Evolutionary conservation across 2,797 vertebrate species (phyloP), one percentile per base, ranked within the genome.

Genomic region (Hemitrygon akajei): DNA sequence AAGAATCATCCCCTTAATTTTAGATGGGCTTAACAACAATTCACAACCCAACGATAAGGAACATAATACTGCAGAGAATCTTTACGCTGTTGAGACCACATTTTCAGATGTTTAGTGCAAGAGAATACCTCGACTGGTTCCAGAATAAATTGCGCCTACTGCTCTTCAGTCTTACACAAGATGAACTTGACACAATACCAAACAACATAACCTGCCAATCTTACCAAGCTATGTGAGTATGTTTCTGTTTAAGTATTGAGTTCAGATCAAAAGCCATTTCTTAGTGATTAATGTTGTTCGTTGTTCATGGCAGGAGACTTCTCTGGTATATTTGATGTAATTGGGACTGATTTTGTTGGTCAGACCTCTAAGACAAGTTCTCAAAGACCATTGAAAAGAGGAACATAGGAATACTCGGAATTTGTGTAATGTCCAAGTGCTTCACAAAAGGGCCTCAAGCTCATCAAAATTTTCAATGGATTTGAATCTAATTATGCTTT

Each of bases 221-320:
- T 66, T 95, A 95, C 60, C 93, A 94, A 75, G 86, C 47, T 2
- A 60, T 96, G 95, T 95, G 94, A 94, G 95, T 94, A 63, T 69
- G 80, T 34, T 10, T 25, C 89, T 69, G 22, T 3, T 75, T 40
- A 30, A 27, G 34, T 47, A n/a, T 5, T 63, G 30, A 75, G 27
- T 75, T 47, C 20, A 47, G 22, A 1, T 47, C 37, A 73, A 75
- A 40, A 10, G 37, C 20, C 58, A 20, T 20, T n/a, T 34, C 7
- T 63, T 34, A 37, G 56, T 69, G 58, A 30, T 3, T 56, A 30
- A 10, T 30, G 66, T 73, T 75, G 6, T 37, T 47, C 25, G 10
- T 75, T 14, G 22, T 75, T 30, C 37, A 73, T 76, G 27, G 40
- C 37, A 5, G 1, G 5, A 73, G 18, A 92, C 71, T 30, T 14